phyloP scores from a whole-genome alignment of 2,797 vertebrate genomes.

The Spinus olivaceus region DNA sequence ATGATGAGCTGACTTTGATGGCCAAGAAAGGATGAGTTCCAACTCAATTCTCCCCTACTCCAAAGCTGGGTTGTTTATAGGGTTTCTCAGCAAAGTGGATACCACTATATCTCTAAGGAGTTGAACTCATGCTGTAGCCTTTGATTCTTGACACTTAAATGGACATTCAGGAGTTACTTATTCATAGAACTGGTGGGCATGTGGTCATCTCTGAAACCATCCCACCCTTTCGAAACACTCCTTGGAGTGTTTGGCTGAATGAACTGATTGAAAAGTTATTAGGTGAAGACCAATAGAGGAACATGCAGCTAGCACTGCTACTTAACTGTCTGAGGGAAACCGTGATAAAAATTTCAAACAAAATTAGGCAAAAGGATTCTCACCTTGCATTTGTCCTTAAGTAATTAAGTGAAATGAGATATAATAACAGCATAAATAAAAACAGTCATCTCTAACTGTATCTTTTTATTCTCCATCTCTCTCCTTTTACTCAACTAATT shows the following conservation, averaged over 20 bases:
- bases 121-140: not conserved
- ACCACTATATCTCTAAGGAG: not conserved
- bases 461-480: not conserved
- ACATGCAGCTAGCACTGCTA: not conserved
- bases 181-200: not conserved
- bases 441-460: not conserved
- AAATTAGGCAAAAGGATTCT: not conserved
- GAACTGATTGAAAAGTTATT: not conserved
- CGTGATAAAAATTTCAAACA: not conserved
- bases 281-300: not conserved
- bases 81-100: not conserved
- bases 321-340: not conserved
- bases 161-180: not conserved
- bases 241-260: not conserved
- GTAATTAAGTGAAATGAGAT: not conserved
- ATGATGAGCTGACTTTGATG: conserved; percentile 3
- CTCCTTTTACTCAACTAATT: not conserved
- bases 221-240: not conserved
- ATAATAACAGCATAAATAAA: not conserved
- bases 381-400: not conserved
- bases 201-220: not conserved
- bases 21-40: not conserved
- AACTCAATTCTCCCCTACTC: not conserved
- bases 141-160: not conserved
- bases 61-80: not conserved